Base-by-base conservation (phyloP, 1,140 invertebrate species). In the Zaprionus tsacasi region DNA sequence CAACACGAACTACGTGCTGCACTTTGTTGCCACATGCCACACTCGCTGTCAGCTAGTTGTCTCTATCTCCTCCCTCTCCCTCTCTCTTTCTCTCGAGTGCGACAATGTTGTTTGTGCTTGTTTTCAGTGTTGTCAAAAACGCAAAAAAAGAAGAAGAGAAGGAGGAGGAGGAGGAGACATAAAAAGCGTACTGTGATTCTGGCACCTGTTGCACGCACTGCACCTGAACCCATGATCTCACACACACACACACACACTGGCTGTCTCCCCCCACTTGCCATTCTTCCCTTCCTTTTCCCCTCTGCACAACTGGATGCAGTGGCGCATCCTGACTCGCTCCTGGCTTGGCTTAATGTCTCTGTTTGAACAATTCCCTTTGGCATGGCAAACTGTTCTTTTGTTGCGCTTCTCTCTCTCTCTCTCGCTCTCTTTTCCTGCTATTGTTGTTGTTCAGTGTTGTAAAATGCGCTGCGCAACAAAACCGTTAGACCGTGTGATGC, bases 161-260 rank as follows among this genome's bases (percentile, higher is more conserved):
- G 40, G 2, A 43, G 15, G 55, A 83, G 40, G n/a, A 45, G 40
- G 6, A 7, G 40, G 57, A 33, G 52, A 69, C 64, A 67, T 38
- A 56, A 73, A 80, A 80, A 70, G 52, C 58, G 57, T 80, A 80
- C 67, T 87, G 66, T 76, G 80, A 74, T 78, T 83, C 66, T 63
- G 72, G 81, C 83, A 88, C 83, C 73, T 87, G 83, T 88, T 87
- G 83, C 88, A 88, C 88, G 78, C 80, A 70, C 70, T 87, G 83
- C 83, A 87, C 83, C 83, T 80, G 76, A 57, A 70, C 43, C 67
- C 45, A 58, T 30, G 43, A 57, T 27, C 64, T 60, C 50, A 35
- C 50, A 50, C 50, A 35, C 66, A 54, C 59, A 48, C 77, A 27
- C 73, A 48, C 58, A 58, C 61, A 66, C 66, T 17, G 10, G 33